Conservation (phyloP, 2,113 vertebrate genomes). For the Hemicordylus capensis region DNA sequence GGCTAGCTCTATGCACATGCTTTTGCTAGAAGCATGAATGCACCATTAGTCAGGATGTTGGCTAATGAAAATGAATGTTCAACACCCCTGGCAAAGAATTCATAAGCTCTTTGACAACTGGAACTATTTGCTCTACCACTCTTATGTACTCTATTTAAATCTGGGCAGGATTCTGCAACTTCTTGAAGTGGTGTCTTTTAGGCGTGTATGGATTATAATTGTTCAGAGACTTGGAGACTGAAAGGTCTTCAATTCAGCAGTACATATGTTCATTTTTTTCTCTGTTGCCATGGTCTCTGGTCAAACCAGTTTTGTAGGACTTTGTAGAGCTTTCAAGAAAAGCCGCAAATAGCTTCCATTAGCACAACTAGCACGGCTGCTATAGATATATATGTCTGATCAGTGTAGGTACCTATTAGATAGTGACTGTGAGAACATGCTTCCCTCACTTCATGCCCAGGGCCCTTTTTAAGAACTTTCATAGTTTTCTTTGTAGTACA, state of each 20-base stretch:
- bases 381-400: not conserved
- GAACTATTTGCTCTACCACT: not conserved
- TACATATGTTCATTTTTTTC: too few relatives aligned
- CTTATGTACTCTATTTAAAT: not conserved
- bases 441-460: not conserved
- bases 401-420: not conserved
- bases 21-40: too few relatives aligned
- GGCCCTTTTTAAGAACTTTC: not conserved
- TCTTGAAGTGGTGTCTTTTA: too few relatives aligned
- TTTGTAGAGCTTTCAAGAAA: too few relatives aligned
- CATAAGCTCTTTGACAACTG: not conserved
- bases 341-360: too few relatives aligned
- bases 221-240: not conserved
- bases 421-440: not conserved
- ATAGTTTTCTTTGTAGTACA: not conserved
- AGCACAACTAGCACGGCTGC: too few relatives aligned
- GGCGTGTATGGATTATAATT: not conserved
- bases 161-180: too few relatives aligned
- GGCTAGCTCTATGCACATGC: too few relatives aligned
- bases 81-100: not conserved
- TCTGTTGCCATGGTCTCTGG: too few relatives aligned
- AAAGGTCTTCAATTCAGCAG: too few relatives aligned
- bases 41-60: too few relatives aligned
- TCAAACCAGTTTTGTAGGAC: too few relatives aligned
- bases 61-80: not conserved